Conservation (phyloP, 2,797 vertebrate species). For the Pseudomugil tenellus region DNA sequence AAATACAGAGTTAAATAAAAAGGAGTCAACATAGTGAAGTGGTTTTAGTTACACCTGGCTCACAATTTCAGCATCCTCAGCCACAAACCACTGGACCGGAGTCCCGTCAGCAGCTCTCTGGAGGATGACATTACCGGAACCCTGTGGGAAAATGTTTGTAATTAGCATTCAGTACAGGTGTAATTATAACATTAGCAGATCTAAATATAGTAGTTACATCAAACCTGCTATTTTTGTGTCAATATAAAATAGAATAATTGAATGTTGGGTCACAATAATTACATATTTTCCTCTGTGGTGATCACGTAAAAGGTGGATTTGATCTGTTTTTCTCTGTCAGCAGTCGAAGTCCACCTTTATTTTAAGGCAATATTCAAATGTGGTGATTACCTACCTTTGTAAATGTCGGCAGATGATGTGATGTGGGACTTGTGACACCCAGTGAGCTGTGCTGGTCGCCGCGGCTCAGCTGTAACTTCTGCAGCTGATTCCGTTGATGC, state of each 20-base stretch:
- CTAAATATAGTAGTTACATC: too few relatives aligned
- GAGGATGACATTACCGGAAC: conserved; percentile 82
- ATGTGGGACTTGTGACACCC: conserved; percentile 70
- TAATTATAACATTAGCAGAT: too few relatives aligned
- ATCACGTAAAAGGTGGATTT: background rate
- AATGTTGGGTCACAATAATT: background rate
- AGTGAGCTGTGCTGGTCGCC: conserved; percentile 79
- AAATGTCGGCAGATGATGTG: conserved; percentile 75
- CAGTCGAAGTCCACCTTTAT: background rate
- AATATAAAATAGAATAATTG: background rate
- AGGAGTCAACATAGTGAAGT: conserved; percentile 25
- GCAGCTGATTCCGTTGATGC: conserved; percentile 86
- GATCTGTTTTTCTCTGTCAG: background rate
- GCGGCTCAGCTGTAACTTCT: conserved; percentile 69
- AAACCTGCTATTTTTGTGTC: background rate
- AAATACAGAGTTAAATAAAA: conserved; percentile 75
- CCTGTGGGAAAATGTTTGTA: conserved; percentile 63
- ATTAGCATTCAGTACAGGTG: too few relatives aligned
- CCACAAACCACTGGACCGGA: conserved; percentile 89
- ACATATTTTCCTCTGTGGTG: too few relatives aligned
- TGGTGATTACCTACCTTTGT: conserved; percentile 68
- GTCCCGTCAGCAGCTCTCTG: conserved; percentile 87
- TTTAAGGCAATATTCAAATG: background rate
- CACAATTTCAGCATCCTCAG: conserved; percentile 88
- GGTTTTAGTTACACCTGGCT: conserved; percentile 86